Base-by-base conservation (phyloP, 2,113 vertebrate species). In the Lathamus discolor region DNA sequence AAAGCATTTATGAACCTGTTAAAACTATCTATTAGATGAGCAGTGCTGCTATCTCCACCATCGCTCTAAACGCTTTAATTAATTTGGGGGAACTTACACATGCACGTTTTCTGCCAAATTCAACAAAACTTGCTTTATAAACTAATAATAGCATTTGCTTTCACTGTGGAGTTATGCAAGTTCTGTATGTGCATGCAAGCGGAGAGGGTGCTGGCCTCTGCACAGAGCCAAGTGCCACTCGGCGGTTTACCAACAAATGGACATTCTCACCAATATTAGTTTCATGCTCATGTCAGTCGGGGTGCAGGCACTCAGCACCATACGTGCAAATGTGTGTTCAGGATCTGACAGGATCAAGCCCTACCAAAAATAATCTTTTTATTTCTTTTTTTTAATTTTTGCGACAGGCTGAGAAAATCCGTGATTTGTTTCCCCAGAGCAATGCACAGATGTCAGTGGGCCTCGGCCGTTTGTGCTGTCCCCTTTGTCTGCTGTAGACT, bases 1-100 rank as follows among this genome's bases (percentile, higher is more conserved):
- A 95, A 97, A 96, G 96, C 92, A 95, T 91, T 97, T 96, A 93
- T 96, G 96, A 97, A 96, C 95, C 95, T 97, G 92, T 95, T 96
- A 94, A 96, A 96, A 96, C 93, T 93, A 91, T 91, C 95, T 91
- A 69, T 92, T 66, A 84, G 95, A 93, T 93, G 93, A 97, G 95
- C 86, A 91, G 73, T 10, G 16, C 83, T 90, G 57, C 67, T 95
- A 96, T 95, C 95, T 96, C 63, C 69, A 82, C 77, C 92, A 96
- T 96, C 92, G 17, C 74, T 62, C 80, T 90, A 92, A 97, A 96
- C 9, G 88, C 95, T 96, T 97, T 93, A 93, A 96, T 96, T 97
- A 94, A 96, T 97, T 96, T 96, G 95, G 93, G 95, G 95, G 95
- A 96, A 96, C 96, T 96, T 96, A 95, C 93, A 92, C 86, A 84